phyloP scores from a whole-genome alignment of 2,797 vertebrate species.

The Tamandua tetradactyla region DNA sequence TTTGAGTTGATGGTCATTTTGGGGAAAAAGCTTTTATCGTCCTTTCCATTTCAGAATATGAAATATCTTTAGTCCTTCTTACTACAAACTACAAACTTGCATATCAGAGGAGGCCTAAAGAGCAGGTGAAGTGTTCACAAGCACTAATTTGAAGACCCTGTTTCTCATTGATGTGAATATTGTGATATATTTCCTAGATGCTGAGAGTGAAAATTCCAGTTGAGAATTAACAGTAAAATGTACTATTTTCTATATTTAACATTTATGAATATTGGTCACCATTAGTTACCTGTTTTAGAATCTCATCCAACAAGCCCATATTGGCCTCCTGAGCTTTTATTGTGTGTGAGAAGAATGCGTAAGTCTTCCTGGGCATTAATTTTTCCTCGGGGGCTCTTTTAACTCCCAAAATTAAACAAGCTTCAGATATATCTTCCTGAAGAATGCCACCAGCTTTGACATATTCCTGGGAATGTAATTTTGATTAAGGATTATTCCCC shows the following conservation, averaged over 20 bases:
- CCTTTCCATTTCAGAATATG: not conserved
- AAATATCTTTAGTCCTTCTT: not conserved
- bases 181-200: not conserved
- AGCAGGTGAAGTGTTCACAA: not conserved
- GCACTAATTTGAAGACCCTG: not conserved
- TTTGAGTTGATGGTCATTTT: not conserved
- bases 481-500: constrained; percentile 20
- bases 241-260: not conserved
- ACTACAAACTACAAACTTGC: not conserved
- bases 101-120: not conserved
- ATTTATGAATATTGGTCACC: not conserved
- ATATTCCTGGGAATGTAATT: constrained; percentile 88
- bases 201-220: not conserved
- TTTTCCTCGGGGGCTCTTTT: constrained; percentile 95
- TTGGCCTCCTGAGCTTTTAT: constrained; percentile 99
- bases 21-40: not conserved
- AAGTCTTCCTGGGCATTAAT: constrained; percentile 93
- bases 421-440: constrained; percentile 96
- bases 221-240: not conserved
- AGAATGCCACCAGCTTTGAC: constrained; percentile 93
- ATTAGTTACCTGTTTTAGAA: constrained; percentile 93
- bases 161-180: not conserved
- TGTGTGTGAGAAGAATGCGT: constrained; percentile 98
- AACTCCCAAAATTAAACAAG: constrained; percentile 95
- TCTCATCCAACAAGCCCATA: constrained; percentile 95